phyloP scores from a whole-genome alignment of 2,797 vertebrate genomes.

The Cynopterus sphinx region DNA sequence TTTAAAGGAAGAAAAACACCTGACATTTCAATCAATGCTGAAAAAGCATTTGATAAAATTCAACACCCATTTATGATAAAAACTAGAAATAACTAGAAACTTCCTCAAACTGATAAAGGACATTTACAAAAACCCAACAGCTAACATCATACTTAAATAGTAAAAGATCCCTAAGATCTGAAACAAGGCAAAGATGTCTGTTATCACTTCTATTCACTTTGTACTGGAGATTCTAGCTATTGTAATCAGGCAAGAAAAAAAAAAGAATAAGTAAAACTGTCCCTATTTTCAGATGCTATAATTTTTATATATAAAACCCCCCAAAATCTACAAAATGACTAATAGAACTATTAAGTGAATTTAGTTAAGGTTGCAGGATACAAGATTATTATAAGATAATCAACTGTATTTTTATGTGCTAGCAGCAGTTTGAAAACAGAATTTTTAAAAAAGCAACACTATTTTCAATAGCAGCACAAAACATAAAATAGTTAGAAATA shows the following conservation, averaged over 20 bases:
- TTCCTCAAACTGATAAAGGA: background rate
- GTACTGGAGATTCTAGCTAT: background rate
- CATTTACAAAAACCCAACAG: background rate
- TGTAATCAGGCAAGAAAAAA: background rate
- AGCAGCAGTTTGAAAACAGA: background rate
- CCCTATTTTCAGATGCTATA: background rate
- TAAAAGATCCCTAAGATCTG: background rate
- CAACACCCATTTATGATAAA: background rate
- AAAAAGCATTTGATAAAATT: slow-evolving; percentile 13
- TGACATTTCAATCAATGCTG: background rate
- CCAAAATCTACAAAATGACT: background rate
- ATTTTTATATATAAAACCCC: background rate
- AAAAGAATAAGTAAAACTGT: background rate
- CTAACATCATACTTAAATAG: background rate
- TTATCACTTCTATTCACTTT: background rate
- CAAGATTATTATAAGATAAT: slow-evolving; percentile 1
- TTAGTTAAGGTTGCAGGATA: background rate
- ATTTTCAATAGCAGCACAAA: background rate
- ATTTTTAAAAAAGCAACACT: background rate
- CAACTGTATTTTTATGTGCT: background rate
- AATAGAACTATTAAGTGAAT: background rate
- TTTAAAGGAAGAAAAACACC: background rate
- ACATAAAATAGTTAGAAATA: slow-evolving; percentile 34
- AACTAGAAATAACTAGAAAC: background rate
- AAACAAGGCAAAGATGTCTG: background rate